Evolutionary conservation across 2,797 vertebrate genomes (phyloP).

Genomic region (Tenualosa ilisha): DNA sequence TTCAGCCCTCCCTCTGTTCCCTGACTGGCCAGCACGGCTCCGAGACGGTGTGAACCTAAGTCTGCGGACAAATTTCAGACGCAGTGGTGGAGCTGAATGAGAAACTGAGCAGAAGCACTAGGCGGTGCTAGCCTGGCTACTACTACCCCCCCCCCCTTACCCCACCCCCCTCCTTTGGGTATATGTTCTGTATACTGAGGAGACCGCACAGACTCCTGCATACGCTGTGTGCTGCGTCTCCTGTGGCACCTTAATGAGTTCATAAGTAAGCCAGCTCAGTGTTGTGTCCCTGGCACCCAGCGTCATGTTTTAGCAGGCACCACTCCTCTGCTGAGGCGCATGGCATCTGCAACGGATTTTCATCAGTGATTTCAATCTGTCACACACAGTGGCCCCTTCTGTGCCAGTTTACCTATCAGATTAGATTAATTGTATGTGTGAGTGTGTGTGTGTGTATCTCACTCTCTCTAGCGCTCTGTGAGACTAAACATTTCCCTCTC

Average conservation of each 20-base stretch:
- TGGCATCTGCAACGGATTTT: constrained; percentile 23
- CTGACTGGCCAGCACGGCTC: no score
- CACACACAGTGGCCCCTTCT: constrained; percentile 2
- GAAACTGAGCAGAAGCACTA: no score
- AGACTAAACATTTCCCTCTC: not conserved
- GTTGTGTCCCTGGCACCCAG: not conserved
- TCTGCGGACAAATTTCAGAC: no score
- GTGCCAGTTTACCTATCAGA: constrained; percentile 18
- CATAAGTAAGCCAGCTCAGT: not conserved
- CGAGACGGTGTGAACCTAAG: no score
- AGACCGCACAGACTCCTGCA: not conserved
- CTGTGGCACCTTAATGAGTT: not conserved
- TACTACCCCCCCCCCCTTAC: no score
- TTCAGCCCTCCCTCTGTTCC: no score
- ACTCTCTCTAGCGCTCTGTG: not conserved
- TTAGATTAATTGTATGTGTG: not conserved
- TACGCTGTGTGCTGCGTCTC: not conserved
- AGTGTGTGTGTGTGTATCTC: not conserved
- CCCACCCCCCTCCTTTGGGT: no score
- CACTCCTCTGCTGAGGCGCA: not conserved
- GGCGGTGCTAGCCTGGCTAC: no score
- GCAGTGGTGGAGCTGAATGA: no score
- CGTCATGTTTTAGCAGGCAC: not conserved
- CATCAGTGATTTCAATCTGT: constrained; percentile 26
- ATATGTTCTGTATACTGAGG: not conserved